Percentiles rank a stretch among this genome's conserved stretches.
phyloP scores from a whole-genome alignment of 2,797 vertebrate genomes.

The Alcedo quadribrachys region DNA sequence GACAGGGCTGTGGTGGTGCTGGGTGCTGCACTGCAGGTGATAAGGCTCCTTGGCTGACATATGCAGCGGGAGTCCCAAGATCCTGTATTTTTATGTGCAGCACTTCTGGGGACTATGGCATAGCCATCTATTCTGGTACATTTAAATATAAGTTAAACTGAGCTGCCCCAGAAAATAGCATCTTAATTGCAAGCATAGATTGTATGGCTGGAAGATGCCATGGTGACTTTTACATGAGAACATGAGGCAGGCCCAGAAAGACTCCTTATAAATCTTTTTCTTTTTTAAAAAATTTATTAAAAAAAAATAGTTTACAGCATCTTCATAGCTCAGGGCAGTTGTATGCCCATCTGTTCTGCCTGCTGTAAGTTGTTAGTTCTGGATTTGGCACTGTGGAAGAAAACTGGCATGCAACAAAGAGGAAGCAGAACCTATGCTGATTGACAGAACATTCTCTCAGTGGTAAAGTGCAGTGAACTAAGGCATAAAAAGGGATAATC shows the following conservation, averaged over 20 bases:
- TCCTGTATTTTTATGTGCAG: not conserved
- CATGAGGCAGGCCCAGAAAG: not conserved
- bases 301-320: constrained; percentile 39
- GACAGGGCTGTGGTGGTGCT: not conserved
- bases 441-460: constrained; percentile 54
- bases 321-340: constrained; percentile 47
- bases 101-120: not conserved
- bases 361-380: constrained; percentile 50
- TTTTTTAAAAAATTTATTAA: not conserved
- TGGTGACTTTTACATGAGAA: not conserved
- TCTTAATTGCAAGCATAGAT: not conserved
- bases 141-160: not conserved
- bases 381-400: constrained; percentile 29
- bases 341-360: constrained; percentile 52
- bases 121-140: not conserved
- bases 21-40: not conserved
- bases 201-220: not conserved
- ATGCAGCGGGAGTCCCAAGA: fast-evolving
- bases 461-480: constrained; percentile 34
- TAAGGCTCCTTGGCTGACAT: not conserved
- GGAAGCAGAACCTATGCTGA: constrained; percentile 7
- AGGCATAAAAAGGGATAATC: constrained; percentile 46
- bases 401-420: constrained; percentile 21
- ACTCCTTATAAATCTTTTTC: not conserved
- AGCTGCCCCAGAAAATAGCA: not conserved